phyloP scores from a whole-genome alignment of 2,797 vertebrate genomes.

The Artibeus lituratus region DNA sequence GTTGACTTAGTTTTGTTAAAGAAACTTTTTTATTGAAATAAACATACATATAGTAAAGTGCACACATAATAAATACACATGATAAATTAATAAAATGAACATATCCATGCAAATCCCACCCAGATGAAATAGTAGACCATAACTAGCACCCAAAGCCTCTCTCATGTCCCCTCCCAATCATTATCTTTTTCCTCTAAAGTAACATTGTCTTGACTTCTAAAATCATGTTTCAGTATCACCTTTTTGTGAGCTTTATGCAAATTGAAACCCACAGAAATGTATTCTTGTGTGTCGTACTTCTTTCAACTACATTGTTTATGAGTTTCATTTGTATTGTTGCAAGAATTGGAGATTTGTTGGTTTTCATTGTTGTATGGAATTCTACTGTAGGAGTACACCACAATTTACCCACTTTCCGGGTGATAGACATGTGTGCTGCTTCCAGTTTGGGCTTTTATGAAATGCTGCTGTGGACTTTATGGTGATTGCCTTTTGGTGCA shows the following conservation, averaged over 20 bases:
- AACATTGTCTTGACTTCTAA: not conserved
- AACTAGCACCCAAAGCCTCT: not conserved
- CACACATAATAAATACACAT: not conserved
- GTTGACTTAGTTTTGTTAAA: not conserved
- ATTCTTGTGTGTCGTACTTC: not conserved
- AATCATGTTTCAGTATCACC: not conserved
- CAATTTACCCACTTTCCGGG: not conserved
- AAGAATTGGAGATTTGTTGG: not conserved
- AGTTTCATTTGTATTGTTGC: not conserved
- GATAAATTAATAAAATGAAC: not conserved
- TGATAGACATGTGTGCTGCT: not conserved
- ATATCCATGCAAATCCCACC: not conserved
- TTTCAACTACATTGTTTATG: not conserved
- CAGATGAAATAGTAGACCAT: not conserved
- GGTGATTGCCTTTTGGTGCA: not conserved
- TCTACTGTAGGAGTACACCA: not conserved
- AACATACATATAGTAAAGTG: not conserved
- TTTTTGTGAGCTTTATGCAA: constrained; percentile 1
- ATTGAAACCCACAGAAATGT: not conserved
- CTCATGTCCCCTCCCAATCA: not conserved
- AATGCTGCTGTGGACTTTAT: not conserved
- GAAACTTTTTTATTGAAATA: not conserved
- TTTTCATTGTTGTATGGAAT: not conserved
- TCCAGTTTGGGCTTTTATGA: not conserved
- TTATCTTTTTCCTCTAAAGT: not conserved